Evolutionary conservation across 1,140 invertebrate species (phyloP), one percentile per base, ranked within the genome.

Genomic region (Saccostrea glomerata): DNA sequence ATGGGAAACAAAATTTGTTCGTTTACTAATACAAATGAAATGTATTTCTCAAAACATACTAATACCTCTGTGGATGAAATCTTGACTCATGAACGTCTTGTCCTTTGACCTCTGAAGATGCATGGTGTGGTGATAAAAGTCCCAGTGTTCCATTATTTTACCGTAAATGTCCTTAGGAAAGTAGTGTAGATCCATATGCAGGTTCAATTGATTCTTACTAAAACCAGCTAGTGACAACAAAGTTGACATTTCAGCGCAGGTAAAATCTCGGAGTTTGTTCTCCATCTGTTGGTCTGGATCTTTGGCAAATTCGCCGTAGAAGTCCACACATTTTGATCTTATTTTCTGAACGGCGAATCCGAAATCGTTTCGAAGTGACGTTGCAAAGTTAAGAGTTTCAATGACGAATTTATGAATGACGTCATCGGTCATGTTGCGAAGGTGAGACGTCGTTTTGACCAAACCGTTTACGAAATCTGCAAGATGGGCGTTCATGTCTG

Each of bases 391-490:
- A 11, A 77, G 70, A 77, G 13, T 30, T 36, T 17, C 70, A 13
- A 36, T 77, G 30, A 77, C 70, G 70, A 77, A 77, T 77, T 77
- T 77, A 25, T 77, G 70, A 15, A 77, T 77, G 25, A 77, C 70
- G 70, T 77, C 70, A 77, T 77, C 70, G 30, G 70, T 77, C 70
- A 77, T 77, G 70, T 77, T 17, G 23, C 70, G 70, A 77, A 77
- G 70, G 23, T 77, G 70, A 13, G 70, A 77, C 70, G 70, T 77
- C 70, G 23, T 77, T 77, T 77, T 23, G 15, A 77, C 15, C 23
- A 40, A 0, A 12, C 9, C 30, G 25, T 77, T 77, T 25, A 77
- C 70, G 15, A 77, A 77, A 11, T 77, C 70, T 25, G 30, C 70
- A 15, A 77, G 30, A 4, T 77, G 23, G 15, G 25, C 5, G 70